Evolutionary conservation across 92 coral and sea anemone genomes (phyloP), one percentile per base, ranked within the genome.

Genomic region (Epizoanthus illoricatus): DNA sequence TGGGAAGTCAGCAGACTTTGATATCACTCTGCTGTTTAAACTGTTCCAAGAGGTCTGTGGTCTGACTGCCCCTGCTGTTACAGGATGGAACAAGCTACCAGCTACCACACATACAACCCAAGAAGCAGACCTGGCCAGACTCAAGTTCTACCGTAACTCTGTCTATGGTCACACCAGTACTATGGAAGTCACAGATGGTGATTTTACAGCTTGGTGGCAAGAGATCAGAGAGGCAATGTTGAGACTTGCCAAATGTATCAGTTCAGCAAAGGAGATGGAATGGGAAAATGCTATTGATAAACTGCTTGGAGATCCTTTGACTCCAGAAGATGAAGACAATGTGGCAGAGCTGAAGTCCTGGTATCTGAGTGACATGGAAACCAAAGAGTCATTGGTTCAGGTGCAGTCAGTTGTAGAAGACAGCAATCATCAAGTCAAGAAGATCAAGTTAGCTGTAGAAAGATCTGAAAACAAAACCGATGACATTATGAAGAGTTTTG

Each of bases 1-100:
- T 12, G 92, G 84, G 2, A 71, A 83, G 64, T 89, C 92, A 5
- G 60, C 33, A 7, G 80, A 86, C 23, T 89, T 81, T 63, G 89
- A 89, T 43, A 79, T 89, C 65, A 81, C 87, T 0, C 71, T 89
- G 60, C 18, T 70, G 49, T 65, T 74, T 17, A 49, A 21, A 40
- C 65, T 90, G 23, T 11, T 87, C 13, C 70, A 62, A 61, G 70
- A 65, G 18, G 57, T 87, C 15, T 69, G 91, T 69, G 64, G 67
- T 4, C 79, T 89, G 4, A 62, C 45, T 58, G 76, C 67, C 39
- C 42, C 87, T 2, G 89, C 93, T 4, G 17, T 0, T 0, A 66
- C 81, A 0, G 84, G 86, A 4, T 90, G 93, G 93, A 36, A 80
- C 60, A 45, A 42, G 64, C 68, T 81, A 36, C 93, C 93, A 5